Evolutionary conservation across 1,140 invertebrate species (phyloP), one percentile per base, ranked within the genome.

Genomic region (Sinonovacula constricta): DNA sequence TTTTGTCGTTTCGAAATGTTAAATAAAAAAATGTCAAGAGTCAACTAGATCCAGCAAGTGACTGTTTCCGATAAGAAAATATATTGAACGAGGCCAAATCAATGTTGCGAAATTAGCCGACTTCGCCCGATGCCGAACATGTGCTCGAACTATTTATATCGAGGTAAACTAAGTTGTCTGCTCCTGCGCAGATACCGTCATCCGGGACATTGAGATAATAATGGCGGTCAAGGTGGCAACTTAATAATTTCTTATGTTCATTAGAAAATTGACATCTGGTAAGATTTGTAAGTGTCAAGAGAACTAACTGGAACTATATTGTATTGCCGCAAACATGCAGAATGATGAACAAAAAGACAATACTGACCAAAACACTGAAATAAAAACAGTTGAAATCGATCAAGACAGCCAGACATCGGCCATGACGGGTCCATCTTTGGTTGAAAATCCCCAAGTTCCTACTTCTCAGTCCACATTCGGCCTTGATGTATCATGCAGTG

Each of bases 401-500:
- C 83, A 87, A 84, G 79, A 76, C 69, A 87, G 79, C 67, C 81
- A 83, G 69, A 81, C 83, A 81, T 85, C 82, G 57, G 80, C 85
- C 68, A 79, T 70, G 62, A 76, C 81, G 66, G 83, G 85, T 71
- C 85, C 81, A 74, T 80, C 81, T 69, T 68, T 83, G 81, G 86
- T 84, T 86, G 87, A 87, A 85, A 83, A 86, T 83, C 81, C 95
- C 92, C 94, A 94, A 90, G 94, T 94, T 92, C 93, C 94, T 87
- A 94, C 94, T 92, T 83, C 92, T 79, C 94, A 94, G 92, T 94
- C 95, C 84, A 94, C 94, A 93, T 95, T 95, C 93, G 95, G 95
- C 93, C 95, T 95, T 91, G 95, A 96, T 93, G 94, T 95, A 91
- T 97, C 95, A 83, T 95, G 96, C 92, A 97, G 95, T 91, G 96